Base-by-base conservation (phyloP, 2,888 invertebrate genomes). In the Galerucella nymphaeae region DNA sequence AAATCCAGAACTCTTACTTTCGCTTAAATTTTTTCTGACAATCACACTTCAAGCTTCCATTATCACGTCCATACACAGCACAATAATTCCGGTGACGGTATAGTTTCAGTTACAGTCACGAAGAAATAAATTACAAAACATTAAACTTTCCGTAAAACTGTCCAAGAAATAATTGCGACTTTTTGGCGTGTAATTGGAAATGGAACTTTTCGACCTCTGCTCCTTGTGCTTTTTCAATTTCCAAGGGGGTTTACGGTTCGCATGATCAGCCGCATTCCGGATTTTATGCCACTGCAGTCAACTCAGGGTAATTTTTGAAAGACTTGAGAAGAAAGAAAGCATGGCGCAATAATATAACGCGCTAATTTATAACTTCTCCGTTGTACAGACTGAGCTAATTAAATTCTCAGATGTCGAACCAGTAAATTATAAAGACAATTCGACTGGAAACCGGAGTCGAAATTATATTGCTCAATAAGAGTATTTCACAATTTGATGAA, bases 141-240 rank as follows among this genome's bases (percentile, higher is more conserved):
- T 84, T 83, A 84, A 84, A 84, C 82, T 84, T 84, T 83, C 82
- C 82, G 76, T 75, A 11, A 78, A 84, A 84, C 83, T 85, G 84
- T 84, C 85, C 83, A 84, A 84, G 85, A 84, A 84, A 84, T 85
- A 85, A 85, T 84, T 85, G 84, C 82, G 78, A 82, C 82, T 83
- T 83, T 70, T 82, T 82, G 82, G 83, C 84, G 83, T 84, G 83
- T 84, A 84, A 84, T 84, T 84, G 84, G 82, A 80, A 81, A 65
- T 69, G 57, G 70, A 75, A 75, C 73, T 70, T 70, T 69, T 57
- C 63, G 41, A 70, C 41, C 63, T 57, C 63, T 57, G 59, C 16
- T 72, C 58, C 67, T 59, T 67, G 67, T 50, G 20, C 48, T 67
- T 59, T 67, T 50, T 50, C 38, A 67, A 67, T 61, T 55, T 67